Base-by-base conservation (phyloP, 2,888 invertebrate genomes). In the Eupelmus urozonus region DNA sequence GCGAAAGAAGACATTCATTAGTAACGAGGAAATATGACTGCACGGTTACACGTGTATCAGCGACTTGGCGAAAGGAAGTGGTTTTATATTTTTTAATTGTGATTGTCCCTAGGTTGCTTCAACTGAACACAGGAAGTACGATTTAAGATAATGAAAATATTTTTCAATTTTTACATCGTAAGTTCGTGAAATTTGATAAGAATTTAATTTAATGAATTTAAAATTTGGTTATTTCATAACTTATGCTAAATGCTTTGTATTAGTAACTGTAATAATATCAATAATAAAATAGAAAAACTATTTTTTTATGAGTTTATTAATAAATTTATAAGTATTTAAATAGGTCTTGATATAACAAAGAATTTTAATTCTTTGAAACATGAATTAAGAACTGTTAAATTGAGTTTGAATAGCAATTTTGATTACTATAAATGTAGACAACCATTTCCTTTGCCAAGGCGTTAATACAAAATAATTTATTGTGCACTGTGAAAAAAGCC, bases 1-100 rank as follows among this genome's bases (percentile, higher is more conserved):
- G 86, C 88, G 87, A 89, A 87, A 88, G 85, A 80, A 80, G 49
- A 87, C 82, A 85, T 85, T 84, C 82, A 88, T 89, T 89, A 89
- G 87, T 89, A 85, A 84, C 83, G 70, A 81, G 78, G 76, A 81
- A 82, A 81, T 81, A 29, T 51, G 45, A 45, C 60, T 69, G 60
- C 65, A 70, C 63, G 27, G 23, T 18, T 57, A 34, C 20, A 16
- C 27, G 13, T 59, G 59, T 40, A 42, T 29, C 34, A 23, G 18
- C 57, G 42, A 29, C 29, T 49, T 45, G 18, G 27, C 42, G 76
- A 57, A 45, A 71, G 67, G 55, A 78, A 79, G 81, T 62, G 76
- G 55, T 49, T 76, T 25, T 29, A 7, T 67, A 34, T 20, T 20
- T 45, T 40, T 53, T 45, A 18, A 16, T 29, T 42, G 9, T 27